phyloP scores from a whole-genome alignment of 2,113 vertebrate genomes.

The Dasyprocta punctata region DNA sequence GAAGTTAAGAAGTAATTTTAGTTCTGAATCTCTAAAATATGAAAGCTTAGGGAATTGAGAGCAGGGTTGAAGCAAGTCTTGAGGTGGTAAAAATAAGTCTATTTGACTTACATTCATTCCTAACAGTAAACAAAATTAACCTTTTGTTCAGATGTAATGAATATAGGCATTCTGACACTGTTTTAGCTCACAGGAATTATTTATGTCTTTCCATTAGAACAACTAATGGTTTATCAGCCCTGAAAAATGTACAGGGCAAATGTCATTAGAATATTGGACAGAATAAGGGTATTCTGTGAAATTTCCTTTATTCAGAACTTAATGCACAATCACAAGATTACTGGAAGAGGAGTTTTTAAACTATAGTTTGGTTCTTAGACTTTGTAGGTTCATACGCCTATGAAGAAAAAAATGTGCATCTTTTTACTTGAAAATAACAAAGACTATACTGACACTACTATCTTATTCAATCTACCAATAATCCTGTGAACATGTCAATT shows the following conservation, averaged over 20 bases:
- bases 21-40: conserved; percentile 20
- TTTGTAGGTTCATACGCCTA: not conserved
- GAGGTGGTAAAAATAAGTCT: not conserved
- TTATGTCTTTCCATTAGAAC: not conserved
- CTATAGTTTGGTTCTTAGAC: not conserved
- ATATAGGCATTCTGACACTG: conserved; percentile 3
- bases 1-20: conserved; percentile 38
- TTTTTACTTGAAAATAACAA: conserved; percentile 33
- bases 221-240: not conserved
- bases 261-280: not conserved
- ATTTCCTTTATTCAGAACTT: not conserved
- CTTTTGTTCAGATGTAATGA: not conserved
- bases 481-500: not conserved
- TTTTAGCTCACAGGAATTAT: not conserved
- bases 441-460: not conserved
- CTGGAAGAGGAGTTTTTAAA: not conserved
- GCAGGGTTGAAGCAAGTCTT: not conserved
- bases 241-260: conserved; percentile 25
- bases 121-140: not conserved
- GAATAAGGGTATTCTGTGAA: not conserved
- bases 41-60: not conserved
- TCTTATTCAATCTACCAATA: not conserved
- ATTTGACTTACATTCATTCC: not conserved
- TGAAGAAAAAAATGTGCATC: not conserved
- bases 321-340: not conserved